These are phyloP conservation scores for Graphium colonna DNA, from an alignment of 2,888 invertebrate genomes.

Conservation along the genomic window DNA sequence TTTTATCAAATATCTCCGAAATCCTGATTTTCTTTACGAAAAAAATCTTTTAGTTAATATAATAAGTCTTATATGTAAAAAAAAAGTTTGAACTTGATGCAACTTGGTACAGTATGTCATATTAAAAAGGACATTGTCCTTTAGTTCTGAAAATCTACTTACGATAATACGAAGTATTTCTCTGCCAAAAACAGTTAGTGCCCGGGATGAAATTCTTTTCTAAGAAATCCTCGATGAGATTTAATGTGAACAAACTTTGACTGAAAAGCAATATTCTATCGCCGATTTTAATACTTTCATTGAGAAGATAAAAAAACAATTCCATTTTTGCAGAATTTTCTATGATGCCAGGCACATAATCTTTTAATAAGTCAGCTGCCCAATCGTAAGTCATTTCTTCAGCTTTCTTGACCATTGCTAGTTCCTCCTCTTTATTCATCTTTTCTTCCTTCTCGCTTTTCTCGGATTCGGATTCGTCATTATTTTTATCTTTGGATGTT, in stretches of 20 bases:
- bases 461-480: constrained; percentile 75
- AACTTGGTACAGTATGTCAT: too few relatives aligned
- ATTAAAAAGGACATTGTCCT: too few relatives aligned
- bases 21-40: too few relatives aligned
- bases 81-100: too few relatives aligned
- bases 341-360: constrained; percentile 92
- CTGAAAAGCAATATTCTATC: constrained; percentile 97
- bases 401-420: constrained; percentile 83
- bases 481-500: constrained; percentile 74
- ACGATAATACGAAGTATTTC: constrained; percentile 94
- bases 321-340: constrained; percentile 98
- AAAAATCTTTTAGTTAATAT: too few relatives aligned
- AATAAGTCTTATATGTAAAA: background rate
- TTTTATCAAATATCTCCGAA: too few relatives aligned
- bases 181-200: constrained; percentile 88
- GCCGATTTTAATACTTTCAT: constrained; percentile 91
- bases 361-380: constrained; percentile 90
- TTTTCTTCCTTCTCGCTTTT: constrained; percentile 81
- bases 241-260: constrained; percentile 96
- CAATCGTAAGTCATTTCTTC: constrained; percentile 94
- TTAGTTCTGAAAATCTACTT: constrained; percentile 75
- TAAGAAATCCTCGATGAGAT: constrained; percentile 96
- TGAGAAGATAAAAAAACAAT: constrained; percentile 93
- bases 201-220: constrained; percentile 86
- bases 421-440: constrained; percentile 78